Percentiles rank a stretch among this genome's conserved stretches.
These are phyloP conservation scores for Amorpha juglandis DNA, from an alignment of 2,888 invertebrate species.

Conservation along the genomic window DNA sequence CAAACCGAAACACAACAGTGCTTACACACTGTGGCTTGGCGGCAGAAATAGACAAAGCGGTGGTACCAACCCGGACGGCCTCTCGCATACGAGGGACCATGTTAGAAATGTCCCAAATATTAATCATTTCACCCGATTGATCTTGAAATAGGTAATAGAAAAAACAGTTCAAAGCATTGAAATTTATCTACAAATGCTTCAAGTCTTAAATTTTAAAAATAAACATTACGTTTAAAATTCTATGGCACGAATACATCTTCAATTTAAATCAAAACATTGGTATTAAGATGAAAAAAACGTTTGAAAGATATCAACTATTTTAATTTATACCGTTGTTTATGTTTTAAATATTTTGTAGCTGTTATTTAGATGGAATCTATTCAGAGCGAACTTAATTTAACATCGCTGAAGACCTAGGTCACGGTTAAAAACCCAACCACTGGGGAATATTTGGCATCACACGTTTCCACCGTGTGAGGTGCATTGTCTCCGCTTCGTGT, in stretches of 20 bases:
- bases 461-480: conserved; percentile 28
- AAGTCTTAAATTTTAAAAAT: not conserved
- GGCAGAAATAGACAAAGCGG: too few relatives aligned
- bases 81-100: too few relatives aligned
- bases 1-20: too few relatives aligned
- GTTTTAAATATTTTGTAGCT: conserved; percentile 28
- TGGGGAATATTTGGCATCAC: conserved; percentile 19
- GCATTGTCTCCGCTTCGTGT: conserved; percentile 28
- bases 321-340: not conserved
- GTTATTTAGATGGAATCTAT: conserved; percentile 19
- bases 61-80: too few relatives aligned
- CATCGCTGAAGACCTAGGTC: conserved; percentile 18
- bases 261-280: conserved; percentile 11
- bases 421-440: conserved; percentile 21
- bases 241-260: not conserved
- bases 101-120: too few relatives aligned
- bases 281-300: not conserved
- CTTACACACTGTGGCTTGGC: too few relatives aligned
- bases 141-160: too few relatives aligned
- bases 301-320: not conserved
- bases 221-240: conserved; percentile 1
- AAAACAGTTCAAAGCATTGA: too few relatives aligned
- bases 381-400: conserved; percentile 3
- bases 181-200: not conserved
- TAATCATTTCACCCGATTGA: too few relatives aligned